Percentiles rank a stretch among this genome's conserved stretches.
These are phyloP conservation scores for Ophion costatus DNA, from an alignment of 2,888 invertebrate genomes.

Conservation along the genomic window DNA sequence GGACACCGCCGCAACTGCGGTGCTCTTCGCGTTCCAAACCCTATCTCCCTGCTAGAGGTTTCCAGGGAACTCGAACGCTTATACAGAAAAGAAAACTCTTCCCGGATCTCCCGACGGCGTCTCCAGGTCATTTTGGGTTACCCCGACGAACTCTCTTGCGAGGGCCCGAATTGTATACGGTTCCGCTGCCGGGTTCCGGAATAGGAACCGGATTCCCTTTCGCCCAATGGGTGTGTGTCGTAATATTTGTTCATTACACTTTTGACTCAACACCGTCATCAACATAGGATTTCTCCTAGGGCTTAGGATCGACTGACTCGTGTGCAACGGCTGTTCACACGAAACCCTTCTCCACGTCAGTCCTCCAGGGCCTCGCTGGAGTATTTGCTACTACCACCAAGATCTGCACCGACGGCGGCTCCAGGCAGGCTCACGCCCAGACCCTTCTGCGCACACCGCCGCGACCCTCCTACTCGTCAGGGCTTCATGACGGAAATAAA, in stretches of 20 bases:
- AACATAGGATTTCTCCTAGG: constrained; percentile 70
- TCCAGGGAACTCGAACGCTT: constrained; percentile 81
- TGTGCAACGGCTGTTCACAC: constrained; percentile 86
- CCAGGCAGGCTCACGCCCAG: no score
- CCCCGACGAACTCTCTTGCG: constrained; percentile 80
- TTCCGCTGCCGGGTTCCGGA: constrained; percentile 87
- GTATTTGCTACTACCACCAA: no score
- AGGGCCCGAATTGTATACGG: no score
- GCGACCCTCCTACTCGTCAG: no score
- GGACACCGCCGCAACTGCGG: no score
- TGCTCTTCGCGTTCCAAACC: constrained; percentile 83
- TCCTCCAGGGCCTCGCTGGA: neutral
- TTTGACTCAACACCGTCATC: constrained; percentile 79
- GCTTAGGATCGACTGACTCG: constrained; percentile 86
- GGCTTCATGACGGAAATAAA: constrained; percentile 55
- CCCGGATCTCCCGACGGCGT: no score
- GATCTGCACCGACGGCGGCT: no score
- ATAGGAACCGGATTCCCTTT: constrained; percentile 86
- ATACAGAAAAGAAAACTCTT: no score
- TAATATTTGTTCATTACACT: constrained; percentile 64
- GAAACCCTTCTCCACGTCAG: neutral
- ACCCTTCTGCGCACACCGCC: no score
- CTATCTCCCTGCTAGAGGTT: constrained; percentile 85
- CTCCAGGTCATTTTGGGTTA: no score
- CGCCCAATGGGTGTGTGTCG: constrained; percentile 81